Evolutionary conservation across 2,113 vertebrate species (phyloP).

Genomic region (Mesitornis unicolor): DNA sequence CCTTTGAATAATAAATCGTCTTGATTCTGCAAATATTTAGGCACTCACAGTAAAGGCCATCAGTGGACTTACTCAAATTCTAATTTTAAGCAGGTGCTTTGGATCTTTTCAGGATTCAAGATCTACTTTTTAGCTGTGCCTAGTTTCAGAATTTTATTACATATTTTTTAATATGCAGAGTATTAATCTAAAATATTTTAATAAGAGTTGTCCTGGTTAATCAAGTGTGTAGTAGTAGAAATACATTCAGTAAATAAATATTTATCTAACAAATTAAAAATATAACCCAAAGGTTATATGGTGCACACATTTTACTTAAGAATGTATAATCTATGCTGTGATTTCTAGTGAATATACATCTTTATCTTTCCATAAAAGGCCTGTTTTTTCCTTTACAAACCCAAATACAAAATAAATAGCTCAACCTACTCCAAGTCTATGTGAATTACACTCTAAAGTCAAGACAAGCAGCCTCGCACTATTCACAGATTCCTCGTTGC

Average conservation of each 20-base stretch:
- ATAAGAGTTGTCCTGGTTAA: not conserved
- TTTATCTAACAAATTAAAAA: not conserved
- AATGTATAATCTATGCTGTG: not conserved
- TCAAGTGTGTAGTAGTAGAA: not conserved
- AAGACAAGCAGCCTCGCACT: not conserved
- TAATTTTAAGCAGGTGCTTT: not conserved
- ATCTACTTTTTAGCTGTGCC: not conserved
- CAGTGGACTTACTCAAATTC: not conserved
- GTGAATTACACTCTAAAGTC: not conserved
- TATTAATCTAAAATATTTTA: slow-evolving; percentile 16
- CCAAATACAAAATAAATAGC: not conserved
- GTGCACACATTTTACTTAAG: not conserved
- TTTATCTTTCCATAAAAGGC: not conserved
- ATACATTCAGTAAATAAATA: not conserved
- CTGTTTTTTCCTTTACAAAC: not conserved
- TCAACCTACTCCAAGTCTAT: not conserved
- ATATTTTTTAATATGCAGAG: slow-evolving; percentile 60
- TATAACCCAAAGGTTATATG: not conserved
- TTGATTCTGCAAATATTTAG: not conserved
- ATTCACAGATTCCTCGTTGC: accelerated
- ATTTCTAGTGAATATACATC: not conserved
- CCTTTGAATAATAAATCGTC: not conserved
- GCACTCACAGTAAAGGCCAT: not conserved
- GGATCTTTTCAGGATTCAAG: not conserved
- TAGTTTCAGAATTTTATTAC: slow-evolving; percentile 5